phyloP scores from a whole-genome alignment of 2,888 invertebrate genomes.

The Venustoraphidia nigricollis region DNA sequence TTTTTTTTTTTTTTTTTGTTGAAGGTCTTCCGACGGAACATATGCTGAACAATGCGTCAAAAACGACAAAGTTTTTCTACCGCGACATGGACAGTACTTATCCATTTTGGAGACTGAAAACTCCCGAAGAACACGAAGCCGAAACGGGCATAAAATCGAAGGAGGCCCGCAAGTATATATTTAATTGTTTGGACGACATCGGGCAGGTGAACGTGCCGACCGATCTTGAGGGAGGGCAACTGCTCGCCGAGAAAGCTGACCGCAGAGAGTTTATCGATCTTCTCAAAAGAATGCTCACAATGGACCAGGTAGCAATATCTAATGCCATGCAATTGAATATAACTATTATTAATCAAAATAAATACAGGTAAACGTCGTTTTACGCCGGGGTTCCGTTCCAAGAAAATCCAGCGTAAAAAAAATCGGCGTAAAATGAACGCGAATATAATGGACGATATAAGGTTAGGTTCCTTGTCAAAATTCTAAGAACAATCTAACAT shows the following conservation, averaged over 20 bases:
- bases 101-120: slow-evolving; percentile 78
- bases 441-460: too few species aligned
- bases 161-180: slow-evolving; percentile 98
- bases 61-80: slow-evolving; percentile 97
- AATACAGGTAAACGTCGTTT: too few species aligned
- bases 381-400: too few species aligned
- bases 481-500: too few species aligned
- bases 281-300: slow-evolving; percentile 93
- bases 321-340: slow-evolving; percentile 13
- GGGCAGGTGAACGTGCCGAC: slow-evolving; percentile 92
- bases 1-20: slow-evolving; percentile 1
- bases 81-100: slow-evolving; percentile 86
- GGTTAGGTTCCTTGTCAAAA: too few species aligned
- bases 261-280: slow-evolving; percentile 95
- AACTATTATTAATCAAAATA: too few species aligned
- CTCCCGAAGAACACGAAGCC: slow-evolving; percentile 94
- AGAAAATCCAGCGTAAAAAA: too few species aligned
- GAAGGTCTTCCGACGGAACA: slow-evolving; percentile 94
- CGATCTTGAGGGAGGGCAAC: slow-evolving; percentile 93
- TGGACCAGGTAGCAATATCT: slow-evolving; percentile 73
- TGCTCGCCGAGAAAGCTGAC: slow-evolving; percentile 94
- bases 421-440: too few species aligned
- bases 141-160: slow-evolving; percentile 98
- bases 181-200: slow-evolving; percentile 98
- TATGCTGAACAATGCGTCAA: slow-evolving; percentile 93